These are phyloP conservation scores for Bradypodion ventrale DNA, from an alignment of 2,797 vertebrate species.

Conservation along the genomic window DNA sequence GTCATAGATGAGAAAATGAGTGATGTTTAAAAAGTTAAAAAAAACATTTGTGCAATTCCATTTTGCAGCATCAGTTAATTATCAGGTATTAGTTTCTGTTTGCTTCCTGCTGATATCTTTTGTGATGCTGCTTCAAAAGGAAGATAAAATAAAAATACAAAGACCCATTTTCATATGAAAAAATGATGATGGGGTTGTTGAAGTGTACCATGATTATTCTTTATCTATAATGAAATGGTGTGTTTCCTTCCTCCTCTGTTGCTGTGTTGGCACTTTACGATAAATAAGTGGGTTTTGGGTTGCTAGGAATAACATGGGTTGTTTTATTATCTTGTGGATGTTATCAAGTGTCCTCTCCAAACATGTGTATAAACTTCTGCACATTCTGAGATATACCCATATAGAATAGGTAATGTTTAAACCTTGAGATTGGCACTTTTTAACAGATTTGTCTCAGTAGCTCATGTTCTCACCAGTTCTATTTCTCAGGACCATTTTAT, in stretches of 20 bases:
- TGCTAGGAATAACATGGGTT: not conserved
- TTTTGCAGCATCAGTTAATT: constrained; percentile 29
- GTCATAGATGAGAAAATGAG: not conserved
- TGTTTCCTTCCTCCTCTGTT: too few relatives aligned
- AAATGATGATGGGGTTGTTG: too few relatives aligned
- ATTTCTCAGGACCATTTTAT: not conserved
- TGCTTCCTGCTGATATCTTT: constrained; percentile 21
- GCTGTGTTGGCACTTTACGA: too few relatives aligned
- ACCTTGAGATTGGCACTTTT: not conserved
- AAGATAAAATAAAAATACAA: too few relatives aligned
- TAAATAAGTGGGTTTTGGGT: too few relatives aligned
- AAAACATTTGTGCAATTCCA: not conserved
- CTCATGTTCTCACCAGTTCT: not conserved
- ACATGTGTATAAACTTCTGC: not conserved
- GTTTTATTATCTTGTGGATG: not conserved
- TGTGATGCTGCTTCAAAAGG: constrained; percentile 4
- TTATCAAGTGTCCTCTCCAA: not conserved
- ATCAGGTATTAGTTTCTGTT: constrained; percentile 6
- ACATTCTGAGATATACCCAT: not conserved
- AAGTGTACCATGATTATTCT: constrained; percentile 13
- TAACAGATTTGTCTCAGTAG: not conserved
- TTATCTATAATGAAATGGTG: constrained; percentile 14
- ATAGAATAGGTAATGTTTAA: not conserved
- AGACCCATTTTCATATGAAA: too few relatives aligned
- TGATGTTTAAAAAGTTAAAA: not conserved